These are phyloP conservation scores for Dicrostonyx torquatus DNA, from an alignment of 2,797 vertebrate genomes.

Conservation along the genomic window DNA sequence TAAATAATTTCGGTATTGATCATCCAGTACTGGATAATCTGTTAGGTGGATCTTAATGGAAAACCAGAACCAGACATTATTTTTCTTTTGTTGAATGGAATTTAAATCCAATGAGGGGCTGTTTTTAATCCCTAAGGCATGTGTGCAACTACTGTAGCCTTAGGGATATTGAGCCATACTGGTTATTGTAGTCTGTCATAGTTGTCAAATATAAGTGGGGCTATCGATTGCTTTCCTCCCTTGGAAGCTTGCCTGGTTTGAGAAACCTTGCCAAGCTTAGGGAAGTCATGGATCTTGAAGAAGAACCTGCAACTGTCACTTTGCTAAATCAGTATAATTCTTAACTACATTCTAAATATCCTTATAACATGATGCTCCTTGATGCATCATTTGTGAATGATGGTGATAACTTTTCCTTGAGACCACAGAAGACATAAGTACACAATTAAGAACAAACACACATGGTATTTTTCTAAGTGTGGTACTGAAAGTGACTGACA, in stretches of 20 bases:
- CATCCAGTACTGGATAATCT: neutral
- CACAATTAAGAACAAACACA: neutral
- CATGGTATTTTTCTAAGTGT: neutral
- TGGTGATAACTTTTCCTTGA: neutral
- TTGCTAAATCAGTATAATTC: neutral
- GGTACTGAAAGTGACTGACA: neutral
- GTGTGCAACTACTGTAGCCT: neutral
- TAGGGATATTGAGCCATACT: neutral
- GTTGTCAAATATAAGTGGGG: no score
- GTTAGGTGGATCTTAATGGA: neutral
- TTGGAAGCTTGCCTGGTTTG: neutral
- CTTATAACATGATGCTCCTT: neutral
- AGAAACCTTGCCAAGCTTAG: neutral
- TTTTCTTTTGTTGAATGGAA: neutral
- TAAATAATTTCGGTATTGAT: neutral
- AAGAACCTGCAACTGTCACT: neutral
- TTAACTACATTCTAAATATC: neutral
- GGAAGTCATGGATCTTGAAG: neutral
- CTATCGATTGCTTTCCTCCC: neutral
- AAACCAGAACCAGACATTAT: neutral
- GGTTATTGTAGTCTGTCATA: neutral
- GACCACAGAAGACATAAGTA: neutral
- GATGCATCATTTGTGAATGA: neutral
- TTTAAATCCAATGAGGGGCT: neutral
- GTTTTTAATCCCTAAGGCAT: no score